These are phyloP conservation scores for Poecilia wingei DNA, from an alignment of 2,797 vertebrate genomes.

Conservation along the genomic window DNA sequence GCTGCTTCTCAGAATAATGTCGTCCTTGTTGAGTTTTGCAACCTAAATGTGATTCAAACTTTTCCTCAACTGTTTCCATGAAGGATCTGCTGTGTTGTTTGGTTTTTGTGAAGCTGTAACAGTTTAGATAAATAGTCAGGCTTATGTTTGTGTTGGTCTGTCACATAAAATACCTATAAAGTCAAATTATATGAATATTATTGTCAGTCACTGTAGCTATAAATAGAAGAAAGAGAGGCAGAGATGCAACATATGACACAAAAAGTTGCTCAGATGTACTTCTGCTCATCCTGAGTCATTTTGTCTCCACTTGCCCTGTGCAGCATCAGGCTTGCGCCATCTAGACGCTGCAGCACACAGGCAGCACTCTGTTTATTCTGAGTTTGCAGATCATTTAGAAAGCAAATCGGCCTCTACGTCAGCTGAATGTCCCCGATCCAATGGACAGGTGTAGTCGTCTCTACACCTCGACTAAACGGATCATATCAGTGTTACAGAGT, in stretches of 20 bases:
- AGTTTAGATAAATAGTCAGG: background rate
- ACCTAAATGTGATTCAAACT: background rate
- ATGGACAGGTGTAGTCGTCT: background rate
- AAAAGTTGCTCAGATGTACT: background rate
- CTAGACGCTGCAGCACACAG: background rate
- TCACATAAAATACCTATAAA: background rate
- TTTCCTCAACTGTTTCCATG: background rate
- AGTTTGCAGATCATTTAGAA: background rate
- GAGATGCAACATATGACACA: background rate
- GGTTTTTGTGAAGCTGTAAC: background rate
- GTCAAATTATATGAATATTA: background rate
- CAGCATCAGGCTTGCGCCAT: background rate
- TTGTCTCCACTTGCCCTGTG: background rate
- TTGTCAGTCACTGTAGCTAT: background rate
- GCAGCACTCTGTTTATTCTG: background rate
- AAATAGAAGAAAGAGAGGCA: background rate
- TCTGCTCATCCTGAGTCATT: background rate
- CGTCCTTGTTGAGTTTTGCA: background rate
- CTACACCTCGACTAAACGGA: background rate
- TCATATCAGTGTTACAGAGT: background rate
- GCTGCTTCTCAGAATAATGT: background rate
- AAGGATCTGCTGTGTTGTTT: background rate
- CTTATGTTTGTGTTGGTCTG: background rate
- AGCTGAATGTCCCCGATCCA: background rate
- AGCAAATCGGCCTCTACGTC: background rate